Evolutionary conservation across 2,113 vertebrate species (phyloP).

Genomic region (Morone saxatilis): DNA sequence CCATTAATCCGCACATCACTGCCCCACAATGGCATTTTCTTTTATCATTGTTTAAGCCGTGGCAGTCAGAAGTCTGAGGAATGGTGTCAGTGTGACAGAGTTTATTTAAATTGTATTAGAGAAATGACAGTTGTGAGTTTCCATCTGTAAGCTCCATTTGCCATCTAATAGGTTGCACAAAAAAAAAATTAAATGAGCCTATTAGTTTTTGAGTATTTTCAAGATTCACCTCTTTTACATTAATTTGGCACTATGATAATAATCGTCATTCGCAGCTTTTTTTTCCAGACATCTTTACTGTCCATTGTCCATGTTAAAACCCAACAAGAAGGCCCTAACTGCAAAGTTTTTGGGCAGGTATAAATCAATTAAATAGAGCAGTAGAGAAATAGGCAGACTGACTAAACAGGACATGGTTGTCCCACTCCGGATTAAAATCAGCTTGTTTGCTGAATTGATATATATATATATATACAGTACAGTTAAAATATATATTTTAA

Average conservation of each 20-base stretch:
- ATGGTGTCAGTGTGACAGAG: background rate
- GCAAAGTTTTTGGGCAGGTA: background rate
- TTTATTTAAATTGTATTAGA: background rate
- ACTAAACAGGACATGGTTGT: conserved; percentile 26
- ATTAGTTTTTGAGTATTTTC: background rate
- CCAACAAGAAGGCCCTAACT: background rate
- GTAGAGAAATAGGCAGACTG: conserved; percentile 7
- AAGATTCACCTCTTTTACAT: background rate
- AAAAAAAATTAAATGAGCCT: background rate
- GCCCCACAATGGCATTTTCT: background rate
- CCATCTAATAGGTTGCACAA: background rate
- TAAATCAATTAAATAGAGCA: background rate
- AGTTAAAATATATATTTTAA: conserved; percentile 23
- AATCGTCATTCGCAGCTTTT: background rate
- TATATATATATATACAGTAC: background rate
- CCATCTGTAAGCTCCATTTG: background rate
- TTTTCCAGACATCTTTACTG: no score
- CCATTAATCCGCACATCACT: background rate
- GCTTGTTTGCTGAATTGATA: conserved; percentile 41
- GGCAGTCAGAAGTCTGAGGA: background rate
- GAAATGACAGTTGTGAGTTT: background rate
- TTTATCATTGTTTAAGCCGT: background rate
- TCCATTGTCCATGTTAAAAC: background rate
- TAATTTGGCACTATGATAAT: background rate
- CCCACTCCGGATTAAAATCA: conserved; percentile 31